Percentiles rank a stretch among this genome's conserved stretches.
Conservation (phyloP, 2,888 invertebrate genomes). For the Didymodactylos carnosus region DNA sequence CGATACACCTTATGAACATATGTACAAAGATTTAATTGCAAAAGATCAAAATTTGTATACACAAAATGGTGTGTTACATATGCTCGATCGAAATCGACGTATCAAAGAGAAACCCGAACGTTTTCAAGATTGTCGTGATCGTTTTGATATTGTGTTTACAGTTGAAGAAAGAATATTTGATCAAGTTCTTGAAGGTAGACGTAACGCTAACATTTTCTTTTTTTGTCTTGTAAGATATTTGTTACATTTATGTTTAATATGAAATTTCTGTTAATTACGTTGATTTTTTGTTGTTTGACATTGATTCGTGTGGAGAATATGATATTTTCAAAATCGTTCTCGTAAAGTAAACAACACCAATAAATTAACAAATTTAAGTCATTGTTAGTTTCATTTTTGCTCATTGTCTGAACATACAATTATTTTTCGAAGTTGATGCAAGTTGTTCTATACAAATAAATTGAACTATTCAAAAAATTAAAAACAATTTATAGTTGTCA, state of each 20-base stretch:
- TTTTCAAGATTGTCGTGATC: constrained; percentile 68
- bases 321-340: too few species aligned
- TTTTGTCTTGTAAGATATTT: not conserved
- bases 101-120: constrained; percentile 81
- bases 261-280: too few species aligned
- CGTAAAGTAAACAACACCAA: too few species aligned
- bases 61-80: constrained; percentile 88
- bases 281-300: too few species aligned
- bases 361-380: too few species aligned
- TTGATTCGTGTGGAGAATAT: too few species aligned
- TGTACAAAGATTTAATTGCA: constrained; percentile 64
- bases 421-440: too few species aligned
- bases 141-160: constrained; percentile 83
- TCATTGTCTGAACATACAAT: too few species aligned
- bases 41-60: constrained; percentile 89
- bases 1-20: constrained; percentile 77
- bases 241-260: too few species aligned
- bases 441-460: too few species aligned
- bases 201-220: too few species aligned
- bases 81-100: constrained; percentile 84
- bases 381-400: too few species aligned
- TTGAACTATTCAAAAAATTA: not conserved
- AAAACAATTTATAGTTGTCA: not conserved
- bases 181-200: constrained; percentile 6
- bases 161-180: constrained; percentile 92